phyloP scores from a whole-genome alignment of 2,113 vertebrate species.

The Gallinago paraguaiae region DNA sequence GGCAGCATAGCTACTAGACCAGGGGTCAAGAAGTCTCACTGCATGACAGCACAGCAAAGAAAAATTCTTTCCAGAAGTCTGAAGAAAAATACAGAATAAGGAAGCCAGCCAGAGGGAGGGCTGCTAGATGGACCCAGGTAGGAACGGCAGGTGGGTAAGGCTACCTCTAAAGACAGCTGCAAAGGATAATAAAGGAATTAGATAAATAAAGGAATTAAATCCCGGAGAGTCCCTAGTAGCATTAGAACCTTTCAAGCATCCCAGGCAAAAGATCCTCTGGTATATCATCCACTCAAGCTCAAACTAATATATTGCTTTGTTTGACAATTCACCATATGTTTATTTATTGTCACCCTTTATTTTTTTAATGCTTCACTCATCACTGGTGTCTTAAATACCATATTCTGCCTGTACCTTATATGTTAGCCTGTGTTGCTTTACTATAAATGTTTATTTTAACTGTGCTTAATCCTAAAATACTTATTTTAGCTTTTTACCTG shows the following conservation, averaged over 20 bases:
- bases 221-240: not conserved
- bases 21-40: not conserved
- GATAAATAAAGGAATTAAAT: not conserved
- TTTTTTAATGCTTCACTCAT: not conserved
- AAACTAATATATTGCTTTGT: not conserved
- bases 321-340: not conserved
- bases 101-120: not conserved
- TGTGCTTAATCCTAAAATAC: not conserved
- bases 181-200: not conserved
- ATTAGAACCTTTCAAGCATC: not conserved
- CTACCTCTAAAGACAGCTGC: not conserved
- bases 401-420: not conserved
- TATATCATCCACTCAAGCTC: not conserved
- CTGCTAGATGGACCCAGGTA: not conserved
- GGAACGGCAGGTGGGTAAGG: accelerated
- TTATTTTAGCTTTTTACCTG: not conserved
- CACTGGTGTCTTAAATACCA: not conserved
- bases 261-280: not conserved
- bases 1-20: not conserved
- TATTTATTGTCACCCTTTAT: not conserved
- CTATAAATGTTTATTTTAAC: not conserved
- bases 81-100: not conserved
- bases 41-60: not conserved
- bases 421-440: not conserved
- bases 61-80: not conserved